Evolutionary conservation across 2,797 vertebrate genomes (phyloP), one percentile per base, ranked within the genome.

Genomic region (Amblyopsis hoosieri): DNA sequence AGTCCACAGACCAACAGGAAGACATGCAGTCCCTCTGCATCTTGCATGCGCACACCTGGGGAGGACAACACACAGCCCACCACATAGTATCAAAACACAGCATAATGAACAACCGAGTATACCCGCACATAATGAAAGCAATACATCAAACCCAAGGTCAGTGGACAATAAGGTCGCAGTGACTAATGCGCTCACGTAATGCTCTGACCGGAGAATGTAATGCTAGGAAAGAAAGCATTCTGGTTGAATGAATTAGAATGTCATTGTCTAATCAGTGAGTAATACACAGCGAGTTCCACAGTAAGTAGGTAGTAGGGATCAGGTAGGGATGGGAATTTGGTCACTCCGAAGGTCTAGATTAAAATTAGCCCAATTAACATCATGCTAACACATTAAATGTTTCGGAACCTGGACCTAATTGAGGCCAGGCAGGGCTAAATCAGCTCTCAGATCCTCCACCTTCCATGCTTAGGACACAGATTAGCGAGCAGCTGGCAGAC

Each of bases 1-100:
- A 99, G 92, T 3, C 97, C 97, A 17, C 97, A 99, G 12, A 99
- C 85, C 85, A 99, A 69, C 13, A 99, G 90, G 69, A 98, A 98
- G 11, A 98, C 48, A 0, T 42, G 82, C 0, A 93, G 72, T 23
- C 71, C 66, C 1, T 81, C 89, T 12, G 83, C 62, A 12, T 64
- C 67, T 31, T 84, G 68, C 0, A 33, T 56, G 50, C 73, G 64
- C 42, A 97, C 90, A 75, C 64, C 96, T 98, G 91, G 10, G 91
- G 63, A 62, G 67, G 80, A 78, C 85, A 45, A 78, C 10, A 74
- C 85, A 74, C 82, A 74, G 6, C 10, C 50, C 66, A 78, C 76
- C 81, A 80, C 82, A 33, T 57, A 33, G 42, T 14, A 88, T 87
- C 79, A 85, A 85, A 87, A 87, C 85, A 76, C 74, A 68, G 82